Evolutionary conservation across 1,140 invertebrate species (phyloP), one percentile per base, ranked within the genome.

Genomic region (Aphelinus atriplicis): DNA sequence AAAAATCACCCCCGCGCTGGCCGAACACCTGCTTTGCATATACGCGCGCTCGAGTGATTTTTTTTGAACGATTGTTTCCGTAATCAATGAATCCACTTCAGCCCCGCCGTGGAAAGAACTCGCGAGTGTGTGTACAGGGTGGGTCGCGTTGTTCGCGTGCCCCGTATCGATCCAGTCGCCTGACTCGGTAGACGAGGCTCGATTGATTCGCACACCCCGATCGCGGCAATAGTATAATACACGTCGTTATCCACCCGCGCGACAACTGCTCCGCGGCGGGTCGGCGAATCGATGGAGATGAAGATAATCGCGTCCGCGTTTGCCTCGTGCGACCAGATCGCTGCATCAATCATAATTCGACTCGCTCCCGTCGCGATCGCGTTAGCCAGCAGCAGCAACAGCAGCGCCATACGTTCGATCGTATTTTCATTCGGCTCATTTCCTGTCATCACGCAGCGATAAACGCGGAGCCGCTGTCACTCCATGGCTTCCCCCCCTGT

Each of bases 361-460:
- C 62, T 65, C 71, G 4, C 53, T 47, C 47, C 26, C 57, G 6
- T 10, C n/a, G 50, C 58, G 3, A 4, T 55, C 56, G 4, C 48
- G 42, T 46, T 1, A 26, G 26, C 26, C 26, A 26, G 10, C 63
- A 3, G 0, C 62, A 7, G 46, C 62, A 48, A 0, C 43, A 1
- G 64, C n/a, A 55, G 64, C 45, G 26, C 0, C 26, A 26, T 26
- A 26, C 26, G 26, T 45, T 48, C 57, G 67, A 60, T 60, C 67
- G 67, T 69, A 69, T 51, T 69, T 69, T 60, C 67, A 60, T 60
- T 60, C 47, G 62, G n/a, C 46, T 72, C 62, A 50, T 65, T 72
- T 65, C 53, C 62, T 63, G 71, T 72, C 70, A 71, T 71, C 70
- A 73, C 42, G 64, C 65, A 57, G 55, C 9, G 75, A 71, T 76